A percentile compares a stretch with the other conserved stretches of the same genome.
Evolutionary conservation across 2,113 vertebrate genomes (phyloP).

Genomic region (Salvelinus sp.): DNA sequence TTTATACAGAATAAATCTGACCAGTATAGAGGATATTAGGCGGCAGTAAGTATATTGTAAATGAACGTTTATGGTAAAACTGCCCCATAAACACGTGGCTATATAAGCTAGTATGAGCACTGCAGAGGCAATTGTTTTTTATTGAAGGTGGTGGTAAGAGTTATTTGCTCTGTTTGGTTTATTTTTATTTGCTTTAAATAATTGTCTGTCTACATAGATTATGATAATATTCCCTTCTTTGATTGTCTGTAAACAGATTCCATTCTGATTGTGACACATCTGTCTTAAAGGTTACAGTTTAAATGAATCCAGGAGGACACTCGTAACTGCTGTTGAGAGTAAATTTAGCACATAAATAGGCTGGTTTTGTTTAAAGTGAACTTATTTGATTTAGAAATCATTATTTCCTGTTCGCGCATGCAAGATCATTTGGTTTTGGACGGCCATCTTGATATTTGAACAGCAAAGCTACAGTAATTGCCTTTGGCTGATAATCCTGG

Average conservation of each 20-base stretch:
- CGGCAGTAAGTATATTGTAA: conserved; percentile 73
- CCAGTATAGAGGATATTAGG: conserved; percentile 68
- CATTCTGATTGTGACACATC: not conserved
- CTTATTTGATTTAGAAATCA: not conserved
- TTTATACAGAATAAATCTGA: conserved; percentile 71
- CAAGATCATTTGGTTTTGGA: not conserved
- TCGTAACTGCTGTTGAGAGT: not conserved
- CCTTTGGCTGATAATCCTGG: not conserved
- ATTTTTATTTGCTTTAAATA: conserved; percentile 56
- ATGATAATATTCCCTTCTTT: conserved; percentile 14
- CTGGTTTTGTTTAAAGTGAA: not conserved
- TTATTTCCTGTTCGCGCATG: not conserved
- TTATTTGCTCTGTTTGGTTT: conserved; percentile 40
- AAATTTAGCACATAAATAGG: not conserved
- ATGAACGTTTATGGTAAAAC: conserved; percentile 78
- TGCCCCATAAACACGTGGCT: conserved; percentile 70
- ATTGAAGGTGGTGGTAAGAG: conserved; percentile 24
- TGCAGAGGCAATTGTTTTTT: conserved; percentile 23
- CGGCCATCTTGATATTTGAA: not conserved
- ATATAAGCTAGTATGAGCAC: conserved; percentile 52
- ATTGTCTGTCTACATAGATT: conserved; percentile 19
- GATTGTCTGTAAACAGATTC: not conserved
- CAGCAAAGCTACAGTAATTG: not conserved
- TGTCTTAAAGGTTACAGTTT: not conserved
- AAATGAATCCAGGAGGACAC: no score